Conservation (phyloP, 2,113 vertebrate species). For the Laticauda laticaudata region DNA sequence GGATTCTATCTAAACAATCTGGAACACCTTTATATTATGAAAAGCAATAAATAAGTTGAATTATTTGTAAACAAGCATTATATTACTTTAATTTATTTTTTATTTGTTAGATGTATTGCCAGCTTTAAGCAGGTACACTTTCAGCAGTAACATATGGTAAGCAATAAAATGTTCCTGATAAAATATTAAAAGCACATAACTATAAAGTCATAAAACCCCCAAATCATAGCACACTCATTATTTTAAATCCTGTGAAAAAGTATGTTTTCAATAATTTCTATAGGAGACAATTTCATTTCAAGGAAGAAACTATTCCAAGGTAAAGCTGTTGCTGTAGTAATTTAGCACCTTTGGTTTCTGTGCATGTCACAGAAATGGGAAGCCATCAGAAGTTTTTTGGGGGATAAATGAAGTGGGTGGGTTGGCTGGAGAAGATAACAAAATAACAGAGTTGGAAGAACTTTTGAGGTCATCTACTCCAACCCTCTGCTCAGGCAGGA, state of each 20-base stretch:
- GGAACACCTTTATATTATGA: background rate
- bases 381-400: background rate
- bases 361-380: background rate
- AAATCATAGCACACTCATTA: background rate
- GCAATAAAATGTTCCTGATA: background rate
- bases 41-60: background rate
- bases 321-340: background rate
- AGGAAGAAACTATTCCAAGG: background rate
- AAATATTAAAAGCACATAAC: background rate
- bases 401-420: background rate
- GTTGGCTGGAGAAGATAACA: background rate
- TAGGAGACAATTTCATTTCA: background rate
- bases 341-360: background rate
- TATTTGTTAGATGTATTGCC: background rate
- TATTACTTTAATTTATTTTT: background rate
- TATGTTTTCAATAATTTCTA: background rate
- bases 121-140: background rate
- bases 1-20: background rate
- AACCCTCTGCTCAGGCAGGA: background rate
- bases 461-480: rapidly evolving
- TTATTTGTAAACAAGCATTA: background rate
- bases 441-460: background rate
- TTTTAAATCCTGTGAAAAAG: background rate
- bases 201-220: background rate
- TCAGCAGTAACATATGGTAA: background rate